Evolutionary conservation across 2,797 vertebrate species (phyloP), one percentile per base, ranked within the genome.

Genomic region (Lacerta bilineata): DNA sequence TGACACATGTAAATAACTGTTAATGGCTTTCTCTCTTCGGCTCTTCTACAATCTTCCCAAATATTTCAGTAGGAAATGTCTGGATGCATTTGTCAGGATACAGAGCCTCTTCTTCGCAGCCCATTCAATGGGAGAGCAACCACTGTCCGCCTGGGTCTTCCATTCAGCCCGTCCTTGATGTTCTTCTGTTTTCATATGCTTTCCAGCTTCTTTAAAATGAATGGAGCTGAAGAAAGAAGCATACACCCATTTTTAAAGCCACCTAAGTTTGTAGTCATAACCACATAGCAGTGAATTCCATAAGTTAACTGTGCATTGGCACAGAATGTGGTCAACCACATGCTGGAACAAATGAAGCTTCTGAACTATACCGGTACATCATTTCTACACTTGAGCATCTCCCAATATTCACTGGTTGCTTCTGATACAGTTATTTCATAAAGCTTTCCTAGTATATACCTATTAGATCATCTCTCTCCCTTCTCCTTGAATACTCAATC

Each of bases 121-220:
- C 39, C 10, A 7, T 83, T 87, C 80, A 55, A 76, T 27, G 90
- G 75, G 1, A 80, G 90, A 93, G 90, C 84, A 93, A 88, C 89
- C 83, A 91, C 86, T 29, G 68, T 93, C 93, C 93, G 41, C 39
- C 79, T 88, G 77, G 85, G 59, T 83, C 89, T 88, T 91, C 79
- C 78, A 82, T 61, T 11, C 59, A 17, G 2, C 9, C 18, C 71
- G 41, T 84, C 92, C 8, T 27, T 17, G 15, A 41, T 79, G 25
- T 2, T 69, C 43, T 33, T 64, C 20, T 39, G 33, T 72, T 86
- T 85, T 97, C 95, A 97, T 93, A 98, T 97, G 92, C 96, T 97
- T 88, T 98, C 97, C 95, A 97, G 94, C 88, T 98, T 97, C 96
- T 97, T 97, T 93, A 98, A 95, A 88, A 97, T 91, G 93, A 95